Evolutionary conservation across 2,113 vertebrate genomes (phyloP).

Genomic region (Melanocharis versteri): DNA sequence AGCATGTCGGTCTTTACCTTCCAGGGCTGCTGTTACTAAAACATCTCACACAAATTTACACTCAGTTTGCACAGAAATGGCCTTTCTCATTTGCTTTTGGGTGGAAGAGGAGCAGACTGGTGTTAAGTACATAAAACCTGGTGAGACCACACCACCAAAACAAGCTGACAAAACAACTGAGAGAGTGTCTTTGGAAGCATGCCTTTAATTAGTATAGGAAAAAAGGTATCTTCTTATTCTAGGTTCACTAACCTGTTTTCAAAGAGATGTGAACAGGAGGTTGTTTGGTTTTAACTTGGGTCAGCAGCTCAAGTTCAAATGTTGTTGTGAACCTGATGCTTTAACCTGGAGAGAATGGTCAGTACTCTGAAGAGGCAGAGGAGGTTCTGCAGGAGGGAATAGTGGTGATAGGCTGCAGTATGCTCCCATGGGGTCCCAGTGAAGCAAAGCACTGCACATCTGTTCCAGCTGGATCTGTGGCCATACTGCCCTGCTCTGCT

Average conservation of each 20-base stretch:
- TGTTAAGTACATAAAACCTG: not conserved
- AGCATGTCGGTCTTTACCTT: not conserved
- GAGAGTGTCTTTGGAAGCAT: not conserved
- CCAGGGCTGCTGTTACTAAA: conserved; percentile 12
- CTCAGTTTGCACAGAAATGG: not conserved
- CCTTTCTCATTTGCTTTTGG: not conserved
- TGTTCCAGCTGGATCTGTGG: not conserved
- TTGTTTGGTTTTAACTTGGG: not conserved
- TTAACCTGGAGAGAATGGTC: fast-evolving
- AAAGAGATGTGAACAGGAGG: not conserved
- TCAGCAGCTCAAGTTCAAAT: not conserved
- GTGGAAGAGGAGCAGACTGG: not conserved
- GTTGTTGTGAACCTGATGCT: not conserved
- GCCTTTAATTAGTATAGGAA: not conserved
- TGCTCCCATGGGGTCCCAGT: not conserved
- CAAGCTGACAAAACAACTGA: not conserved
- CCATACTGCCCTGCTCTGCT: fast-evolving
- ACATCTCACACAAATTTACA: not conserved
- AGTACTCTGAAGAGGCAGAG: not conserved
- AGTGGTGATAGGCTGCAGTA: fast-evolving
- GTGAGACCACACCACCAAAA: not conserved
- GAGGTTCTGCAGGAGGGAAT: not conserved
- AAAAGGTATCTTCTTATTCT: not conserved
- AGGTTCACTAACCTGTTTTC: not conserved
- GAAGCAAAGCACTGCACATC: not conserved